phyloP scores from a whole-genome alignment of 1,140 invertebrate genomes.

The Zaprionus vittiger region DNA sequence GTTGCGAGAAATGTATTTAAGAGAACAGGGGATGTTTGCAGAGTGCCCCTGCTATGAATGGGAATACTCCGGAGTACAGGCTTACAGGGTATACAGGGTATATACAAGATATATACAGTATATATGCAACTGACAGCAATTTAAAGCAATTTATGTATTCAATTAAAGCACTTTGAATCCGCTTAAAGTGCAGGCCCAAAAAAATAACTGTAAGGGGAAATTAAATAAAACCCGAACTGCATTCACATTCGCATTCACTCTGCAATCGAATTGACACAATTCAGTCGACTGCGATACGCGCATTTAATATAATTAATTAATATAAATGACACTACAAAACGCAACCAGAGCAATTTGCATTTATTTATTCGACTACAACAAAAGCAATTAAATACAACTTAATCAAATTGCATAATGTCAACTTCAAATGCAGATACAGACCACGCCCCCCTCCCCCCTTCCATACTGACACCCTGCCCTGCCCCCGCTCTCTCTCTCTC shows the following conservation, averaged over 20 bases:
- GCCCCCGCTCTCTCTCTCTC: no score
- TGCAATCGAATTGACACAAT: constrained; percentile 8
- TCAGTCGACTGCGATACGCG: constrained; percentile 1
- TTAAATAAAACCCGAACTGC: neutral
- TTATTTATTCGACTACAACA: constrained; percentile 69
- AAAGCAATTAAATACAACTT: constrained; percentile 79
- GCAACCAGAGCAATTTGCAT: constrained; percentile 67
- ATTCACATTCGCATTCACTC: neutral
- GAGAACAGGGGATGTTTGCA: neutral
- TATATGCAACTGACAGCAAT: neutral
- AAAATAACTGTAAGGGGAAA: neutral
- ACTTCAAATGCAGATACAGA: constrained; percentile 63
- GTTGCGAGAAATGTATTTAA: neutral
- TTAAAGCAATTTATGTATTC: neutral
- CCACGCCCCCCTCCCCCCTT: constrained; percentile 12
- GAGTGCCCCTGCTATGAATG: no score
- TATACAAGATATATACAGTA: no score
- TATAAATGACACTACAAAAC: constrained; percentile 45
- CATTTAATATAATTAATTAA: constrained; percentile 20
- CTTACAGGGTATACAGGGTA: no score
- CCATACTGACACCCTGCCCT: neutral
- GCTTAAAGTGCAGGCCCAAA: neutral
- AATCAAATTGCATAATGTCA: constrained; percentile 77
- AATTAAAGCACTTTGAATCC: neutral
- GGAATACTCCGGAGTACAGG: no score